Conservation (phyloP, 2,888 invertebrate genomes). For the Thymelicus acteon region DNA sequence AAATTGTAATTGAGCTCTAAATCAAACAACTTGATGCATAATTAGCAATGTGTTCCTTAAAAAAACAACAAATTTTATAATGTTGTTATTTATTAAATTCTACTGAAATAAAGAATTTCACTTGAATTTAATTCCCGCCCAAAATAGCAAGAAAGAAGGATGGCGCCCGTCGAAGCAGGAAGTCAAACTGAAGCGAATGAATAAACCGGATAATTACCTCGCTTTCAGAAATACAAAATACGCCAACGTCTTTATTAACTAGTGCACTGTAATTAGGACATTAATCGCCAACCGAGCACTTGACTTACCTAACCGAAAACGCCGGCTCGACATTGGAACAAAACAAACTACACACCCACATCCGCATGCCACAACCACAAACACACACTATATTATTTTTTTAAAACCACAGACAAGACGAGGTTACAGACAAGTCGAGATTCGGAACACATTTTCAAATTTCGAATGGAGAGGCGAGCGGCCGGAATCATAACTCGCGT, state of each 20-base stretch:
- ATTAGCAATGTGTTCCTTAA: no score
- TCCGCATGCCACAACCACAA: constrained; percentile 52
- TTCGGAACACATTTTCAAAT: constrained; percentile 42
- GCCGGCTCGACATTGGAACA: constrained; percentile 61
- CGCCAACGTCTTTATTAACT: neutral
- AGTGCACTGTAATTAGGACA: constrained; percentile 20
- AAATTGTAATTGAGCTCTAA: constrained; percentile 5
- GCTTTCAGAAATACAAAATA: neutral
- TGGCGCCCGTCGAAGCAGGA: constrained; percentile 32
- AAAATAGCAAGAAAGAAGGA: constrained; percentile 18
- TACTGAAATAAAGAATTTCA: neutral
- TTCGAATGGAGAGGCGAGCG: constrained; percentile 47
- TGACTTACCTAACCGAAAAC: constrained; percentile 59
- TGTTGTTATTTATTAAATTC: constrained; percentile 1
- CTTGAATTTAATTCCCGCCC: constrained; percentile 19
- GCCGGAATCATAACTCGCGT: constrained; percentile 66
- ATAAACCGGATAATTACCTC: neutral
- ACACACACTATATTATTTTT: constrained; percentile 42
- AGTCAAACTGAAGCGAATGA: constrained; percentile 10
- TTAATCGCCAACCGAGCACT: constrained; percentile 32
- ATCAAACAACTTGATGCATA: neutral
- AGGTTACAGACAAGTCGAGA: constrained; percentile 41
- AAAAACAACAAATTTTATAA: no score
- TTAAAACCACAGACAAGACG: constrained; percentile 52
- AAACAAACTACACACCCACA: constrained; percentile 55